Percentiles rank a stretch among this genome's conserved stretches.
These are phyloP conservation scores for Lysandra coridon DNA, from an alignment of 2,888 invertebrate species.

Conservation along the genomic window DNA sequence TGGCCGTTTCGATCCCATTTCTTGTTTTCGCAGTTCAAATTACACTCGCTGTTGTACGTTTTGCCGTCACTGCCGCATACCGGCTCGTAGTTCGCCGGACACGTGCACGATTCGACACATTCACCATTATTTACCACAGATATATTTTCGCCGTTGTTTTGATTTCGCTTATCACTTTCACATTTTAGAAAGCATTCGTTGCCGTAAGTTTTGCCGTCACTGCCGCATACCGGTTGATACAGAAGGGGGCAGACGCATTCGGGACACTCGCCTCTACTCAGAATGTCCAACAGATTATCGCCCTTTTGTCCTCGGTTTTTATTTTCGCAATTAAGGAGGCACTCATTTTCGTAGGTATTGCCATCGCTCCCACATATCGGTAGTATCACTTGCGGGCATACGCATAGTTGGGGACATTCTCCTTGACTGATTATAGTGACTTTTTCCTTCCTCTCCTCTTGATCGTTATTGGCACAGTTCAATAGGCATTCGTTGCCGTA, in stretches of 20 bases:
- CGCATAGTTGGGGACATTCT: constrained; percentile 34
- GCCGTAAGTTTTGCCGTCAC: constrained; percentile 41
- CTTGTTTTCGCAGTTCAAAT: constrained; percentile 38
- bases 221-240: constrained; percentile 45
- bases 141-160: constrained; percentile 24
- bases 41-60: constrained; percentile 41
- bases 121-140: constrained; percentile 30
- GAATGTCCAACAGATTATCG: neutral
- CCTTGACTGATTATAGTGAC: constrained; percentile 31
- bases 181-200: constrained; percentile 45
- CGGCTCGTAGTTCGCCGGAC: constrained; percentile 34
- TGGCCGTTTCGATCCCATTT: constrained; percentile 12
- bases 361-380: constrained; percentile 47
- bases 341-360: constrained; percentile 28
- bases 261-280: constrained; percentile 25
- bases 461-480: constrained; percentile 39
- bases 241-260: constrained; percentile 41
- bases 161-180: constrained; percentile 31
- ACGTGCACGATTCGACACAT: constrained; percentile 38
- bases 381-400: constrained; percentile 33
- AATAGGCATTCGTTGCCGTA: constrained; percentile 44
- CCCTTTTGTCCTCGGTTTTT: constrained; percentile 24
- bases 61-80: constrained; percentile 43
- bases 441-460: constrained; percentile 7
- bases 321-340: constrained; percentile 31